phyloP scores from a whole-genome alignment of 1,140 invertebrate species.

The Ceratosolen fusciceps region DNA sequence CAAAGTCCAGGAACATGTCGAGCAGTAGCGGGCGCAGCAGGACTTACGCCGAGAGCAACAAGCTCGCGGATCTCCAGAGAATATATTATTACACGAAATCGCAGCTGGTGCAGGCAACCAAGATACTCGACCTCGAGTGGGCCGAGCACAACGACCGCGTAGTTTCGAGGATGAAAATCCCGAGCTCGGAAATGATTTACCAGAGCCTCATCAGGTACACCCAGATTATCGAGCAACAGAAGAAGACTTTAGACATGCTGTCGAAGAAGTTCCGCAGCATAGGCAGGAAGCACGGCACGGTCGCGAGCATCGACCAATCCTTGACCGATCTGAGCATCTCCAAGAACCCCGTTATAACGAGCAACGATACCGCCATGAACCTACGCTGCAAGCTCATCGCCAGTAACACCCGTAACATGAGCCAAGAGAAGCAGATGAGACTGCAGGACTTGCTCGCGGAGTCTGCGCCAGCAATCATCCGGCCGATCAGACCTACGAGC shows the following conservation, averaged over 20 bases:
- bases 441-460: conserved; percentile 59
- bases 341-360: conserved; percentile 25
- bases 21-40: conserved; percentile 52
- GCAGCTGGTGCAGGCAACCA: conserved; percentile 66
- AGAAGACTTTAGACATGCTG: conserved; percentile 55
- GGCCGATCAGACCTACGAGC: conserved; percentile 57
- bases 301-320: conserved; percentile 58
- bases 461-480: conserved; percentile 58
- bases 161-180: conserved; percentile 63
- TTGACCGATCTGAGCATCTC: conserved; percentile 61
- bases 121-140: conserved; percentile 67
- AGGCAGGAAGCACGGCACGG: conserved; percentile 44
- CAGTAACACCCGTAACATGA: conserved; percentile 58
- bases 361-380: conserved; percentile 60
- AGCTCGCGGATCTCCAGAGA: conserved; percentile 64
- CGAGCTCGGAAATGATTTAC: conserved; percentile 65
- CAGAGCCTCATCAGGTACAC: conserved; percentile 63
- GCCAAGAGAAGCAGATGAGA: conserved; percentile 58
- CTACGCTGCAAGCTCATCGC: conserved; percentile 63
- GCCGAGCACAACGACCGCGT: conserved; percentile 57
- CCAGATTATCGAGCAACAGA: conserved; percentile 63
- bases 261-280: conserved; percentile 58
- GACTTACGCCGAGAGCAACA: conserved; percentile 60
- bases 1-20: conserved; percentile 64
- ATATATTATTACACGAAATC: conserved; percentile 66